Evolutionary conservation across 2,797 vertebrate species (phyloP).

Genomic region (Tokudaia tokunoshimensis): DNA sequence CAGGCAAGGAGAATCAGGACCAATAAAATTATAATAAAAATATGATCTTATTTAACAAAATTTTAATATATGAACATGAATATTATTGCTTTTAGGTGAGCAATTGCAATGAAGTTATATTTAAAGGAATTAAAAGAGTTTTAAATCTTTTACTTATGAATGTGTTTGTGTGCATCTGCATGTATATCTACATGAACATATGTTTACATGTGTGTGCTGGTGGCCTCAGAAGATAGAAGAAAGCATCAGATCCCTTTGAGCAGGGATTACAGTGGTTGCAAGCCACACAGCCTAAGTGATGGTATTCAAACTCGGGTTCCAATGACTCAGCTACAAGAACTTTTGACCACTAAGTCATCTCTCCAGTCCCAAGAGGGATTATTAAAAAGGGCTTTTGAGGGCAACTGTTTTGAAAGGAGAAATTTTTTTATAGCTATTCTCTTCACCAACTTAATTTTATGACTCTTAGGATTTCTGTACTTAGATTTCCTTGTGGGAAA

Average conservation of each 20-base stretch:
- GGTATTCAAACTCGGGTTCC: not conserved
- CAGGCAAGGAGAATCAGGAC: not conserved
- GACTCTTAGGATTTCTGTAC: not conserved
- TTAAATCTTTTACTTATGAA: not conserved
- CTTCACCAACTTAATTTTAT: conserved; percentile 22
- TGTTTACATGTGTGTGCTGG: not conserved
- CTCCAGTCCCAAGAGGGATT: not conserved
- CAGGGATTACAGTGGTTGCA: not conserved
- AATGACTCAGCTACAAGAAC: not conserved
- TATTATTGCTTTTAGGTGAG: not conserved
- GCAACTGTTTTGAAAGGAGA: conserved; percentile 9
- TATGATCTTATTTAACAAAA: not conserved
- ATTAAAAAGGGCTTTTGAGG: not conserved
- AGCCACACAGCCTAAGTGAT: not conserved
- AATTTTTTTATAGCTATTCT: not conserved
- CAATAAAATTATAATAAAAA: conserved; percentile 32
- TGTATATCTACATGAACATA: not conserved
- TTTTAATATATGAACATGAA: conserved; percentile 2
- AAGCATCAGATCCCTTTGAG: not conserved
- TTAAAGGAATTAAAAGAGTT: not conserved
- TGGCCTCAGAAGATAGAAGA: not conserved
- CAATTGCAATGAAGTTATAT: not conserved
- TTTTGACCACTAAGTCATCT: not conserved
- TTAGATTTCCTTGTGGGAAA: conserved; percentile 13
- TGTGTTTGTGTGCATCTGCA: not conserved